A percentile compares a stretch with the other conserved stretches of the same genome.
Conservation (phyloP, 2,888 invertebrate genomes). For the Timandra comae region DNA sequence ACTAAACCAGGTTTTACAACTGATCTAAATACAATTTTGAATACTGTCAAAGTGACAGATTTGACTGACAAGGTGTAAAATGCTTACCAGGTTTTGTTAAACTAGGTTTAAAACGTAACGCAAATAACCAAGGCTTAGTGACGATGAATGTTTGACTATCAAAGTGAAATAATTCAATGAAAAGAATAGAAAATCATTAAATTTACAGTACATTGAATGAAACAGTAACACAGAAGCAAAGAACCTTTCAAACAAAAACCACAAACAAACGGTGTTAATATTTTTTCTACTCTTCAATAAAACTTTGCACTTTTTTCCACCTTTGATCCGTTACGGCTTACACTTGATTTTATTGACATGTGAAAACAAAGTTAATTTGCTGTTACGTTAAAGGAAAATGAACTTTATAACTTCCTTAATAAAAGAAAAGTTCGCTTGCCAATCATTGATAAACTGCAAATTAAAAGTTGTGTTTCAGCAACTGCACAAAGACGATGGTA, state of each 20-base stretch:
- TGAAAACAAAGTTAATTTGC: slow-evolving; percentile 17
- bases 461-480: slow-evolving; percentile 17
- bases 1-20: too few relatives aligned
- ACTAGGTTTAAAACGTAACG: too few relatives aligned
- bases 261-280: slow-evolving; percentile 3
- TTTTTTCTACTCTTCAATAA: slow-evolving; percentile 17
- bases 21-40: too few relatives aligned
- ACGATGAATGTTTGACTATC: too few relatives aligned
- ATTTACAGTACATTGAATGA: too few relatives aligned
- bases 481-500: slow-evolving; percentile 1
- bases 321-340: slow-evolving; percentile 26
- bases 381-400: neutral
- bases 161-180: too few relatives aligned
- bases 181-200: too few relatives aligned
- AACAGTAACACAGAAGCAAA: too few relatives aligned
- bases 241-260: neutral
- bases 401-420: slow-evolving; percentile 1
- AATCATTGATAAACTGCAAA: slow-evolving; percentile 14
- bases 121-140: too few relatives aligned
- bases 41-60: too few relatives aligned
- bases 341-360: slow-evolving; percentile 30
- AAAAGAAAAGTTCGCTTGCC: neutral
- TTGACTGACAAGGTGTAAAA: too few relatives aligned
- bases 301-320: slow-evolving; percentile 17
- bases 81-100: too few relatives aligned